A percentile compares a stretch with the other conserved stretches of the same genome.
These are phyloP conservation scores for Mylabris sibirica DNA, from an alignment of 2,888 invertebrate genomes.

Conservation along the genomic window DNA sequence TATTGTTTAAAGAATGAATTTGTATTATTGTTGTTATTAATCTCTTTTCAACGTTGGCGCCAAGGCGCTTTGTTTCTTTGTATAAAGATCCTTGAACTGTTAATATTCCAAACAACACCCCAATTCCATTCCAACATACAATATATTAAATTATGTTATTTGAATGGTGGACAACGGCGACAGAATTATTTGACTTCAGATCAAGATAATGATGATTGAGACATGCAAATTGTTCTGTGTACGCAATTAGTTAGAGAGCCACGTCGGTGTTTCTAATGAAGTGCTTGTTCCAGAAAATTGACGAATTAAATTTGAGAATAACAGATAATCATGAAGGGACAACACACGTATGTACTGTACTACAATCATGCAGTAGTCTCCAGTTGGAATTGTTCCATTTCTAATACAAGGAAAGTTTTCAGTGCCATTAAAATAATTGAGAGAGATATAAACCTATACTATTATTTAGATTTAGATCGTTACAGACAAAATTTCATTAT, in stretches of 20 bases:
- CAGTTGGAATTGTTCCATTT: no score
- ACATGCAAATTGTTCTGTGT: conserved; percentile 38
- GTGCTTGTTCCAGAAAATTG: conserved; percentile 3
- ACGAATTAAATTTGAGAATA: conserved; percentile 1
- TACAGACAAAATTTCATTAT: no score
- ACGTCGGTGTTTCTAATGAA: neutral
- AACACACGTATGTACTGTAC: neutral
- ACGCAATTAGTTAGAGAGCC: neutral
- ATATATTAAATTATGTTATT: conserved; percentile 34
- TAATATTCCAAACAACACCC: neutral
- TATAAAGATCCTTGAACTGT: neutral
- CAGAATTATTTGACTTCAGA: neutral
- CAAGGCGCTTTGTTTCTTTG: neutral
- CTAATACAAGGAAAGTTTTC: no score
- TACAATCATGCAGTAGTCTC: no score
- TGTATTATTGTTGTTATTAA: neutral
- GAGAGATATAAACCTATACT: no score
- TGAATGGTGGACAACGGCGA: conserved; percentile 28
- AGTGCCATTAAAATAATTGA: no score
- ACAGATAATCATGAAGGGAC: neutral
- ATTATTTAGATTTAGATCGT: no score
- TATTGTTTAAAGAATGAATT: neutral
- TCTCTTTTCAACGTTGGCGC: neutral
- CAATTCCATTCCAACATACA: conserved; percentile 32
- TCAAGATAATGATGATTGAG: conserved; percentile 31